These are phyloP conservation scores for Aphelocoma californica DNA, from an alignment of 2,797 vertebrate species.

Conservation along the genomic window DNA sequence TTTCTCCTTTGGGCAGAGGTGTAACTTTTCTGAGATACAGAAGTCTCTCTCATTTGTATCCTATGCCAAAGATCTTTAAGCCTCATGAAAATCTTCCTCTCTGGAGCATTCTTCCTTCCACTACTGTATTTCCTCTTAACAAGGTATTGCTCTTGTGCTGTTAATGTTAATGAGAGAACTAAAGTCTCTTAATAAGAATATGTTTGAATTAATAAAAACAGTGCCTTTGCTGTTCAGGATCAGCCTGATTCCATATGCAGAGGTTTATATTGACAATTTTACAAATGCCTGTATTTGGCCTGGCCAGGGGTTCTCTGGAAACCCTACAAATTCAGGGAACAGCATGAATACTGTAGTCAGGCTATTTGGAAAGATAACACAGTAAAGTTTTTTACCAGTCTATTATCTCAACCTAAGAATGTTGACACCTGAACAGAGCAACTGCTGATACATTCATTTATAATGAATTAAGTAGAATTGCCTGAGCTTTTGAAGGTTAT, in stretches of 20 bases:
- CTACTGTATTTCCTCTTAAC: constrained; percentile 9
- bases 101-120: constrained; percentile 37
- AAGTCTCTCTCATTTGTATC: not conserved
- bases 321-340: not conserved
- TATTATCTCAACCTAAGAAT: not conserved
- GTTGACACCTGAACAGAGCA: not conserved
- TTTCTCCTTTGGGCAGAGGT: not conserved
- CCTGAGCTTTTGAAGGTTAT: constrained; percentile 20
- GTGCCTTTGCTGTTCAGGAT: not conserved
- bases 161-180: constrained; percentile 19
- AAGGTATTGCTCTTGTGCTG: constrained; percentile 21
- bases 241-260: not conserved
- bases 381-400: not conserved
- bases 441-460: not conserved
- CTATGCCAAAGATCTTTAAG: constrained; percentile 8
- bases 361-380: not conserved
- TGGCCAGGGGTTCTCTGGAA: not conserved
- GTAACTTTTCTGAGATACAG: constrained; percentile 23
- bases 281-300: not conserved
- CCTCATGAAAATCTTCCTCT: not conserved
- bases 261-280: not conserved
- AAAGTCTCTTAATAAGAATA: constrained; percentile 32
- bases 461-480: constrained; percentile 5
- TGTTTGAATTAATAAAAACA: constrained; percentile 3
- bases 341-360: not conserved